These are phyloP conservation scores for Apteryx owenii DNA, from an alignment of 2,113 vertebrate genomes.

Conservation along the genomic window DNA sequence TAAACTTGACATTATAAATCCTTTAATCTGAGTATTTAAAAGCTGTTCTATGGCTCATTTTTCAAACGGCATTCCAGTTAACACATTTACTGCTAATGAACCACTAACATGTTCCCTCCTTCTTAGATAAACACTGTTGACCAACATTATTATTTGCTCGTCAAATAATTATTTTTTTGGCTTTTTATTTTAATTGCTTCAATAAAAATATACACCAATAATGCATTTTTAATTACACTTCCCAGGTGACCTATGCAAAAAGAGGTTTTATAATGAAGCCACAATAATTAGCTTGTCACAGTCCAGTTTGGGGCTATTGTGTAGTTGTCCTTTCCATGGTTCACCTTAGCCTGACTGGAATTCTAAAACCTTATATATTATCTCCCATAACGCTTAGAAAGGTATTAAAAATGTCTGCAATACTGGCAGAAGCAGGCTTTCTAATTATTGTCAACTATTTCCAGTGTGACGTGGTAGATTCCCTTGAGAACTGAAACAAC, in stretches of 20 bases:
- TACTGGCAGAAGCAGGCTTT: slow-evolving; percentile 83
- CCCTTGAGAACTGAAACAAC: slow-evolving; percentile 84
- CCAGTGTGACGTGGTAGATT: slow-evolving; percentile 84
- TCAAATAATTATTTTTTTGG: slow-evolving; percentile 92
- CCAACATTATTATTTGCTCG: slow-evolving; percentile 97
- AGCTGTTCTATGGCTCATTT: slow-evolving; percentile 89
- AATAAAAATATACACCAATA: slow-evolving; percentile 96
- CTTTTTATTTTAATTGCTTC: slow-evolving; percentile 99
- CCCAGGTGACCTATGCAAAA: slow-evolving; percentile 96
- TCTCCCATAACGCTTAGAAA: slow-evolving; percentile 86
- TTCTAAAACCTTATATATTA: slow-evolving; percentile 87
- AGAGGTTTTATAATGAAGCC: slow-evolving; percentile 95
- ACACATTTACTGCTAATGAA: slow-evolving; percentile 90
- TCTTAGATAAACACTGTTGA: slow-evolving; percentile 95
- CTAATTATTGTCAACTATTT: slow-evolving; percentile 88
- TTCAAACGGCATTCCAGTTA: slow-evolving; percentile 89
- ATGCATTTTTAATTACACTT: slow-evolving; percentile 99
- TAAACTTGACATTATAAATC: slow-evolving; percentile 98
- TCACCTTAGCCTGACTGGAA: slow-evolving; percentile 90
- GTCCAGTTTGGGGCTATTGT: slow-evolving; percentile 97
- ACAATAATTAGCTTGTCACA: slow-evolving; percentile 98
- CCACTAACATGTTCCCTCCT: slow-evolving; percentile 85
- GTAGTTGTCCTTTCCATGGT: slow-evolving; percentile 88
- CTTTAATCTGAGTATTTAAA: slow-evolving; percentile 94
- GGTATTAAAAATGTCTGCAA: slow-evolving; percentile 86